Base-by-base conservation (phyloP, 2,797 vertebrate species). In the Sebastes iracundus region DNA sequence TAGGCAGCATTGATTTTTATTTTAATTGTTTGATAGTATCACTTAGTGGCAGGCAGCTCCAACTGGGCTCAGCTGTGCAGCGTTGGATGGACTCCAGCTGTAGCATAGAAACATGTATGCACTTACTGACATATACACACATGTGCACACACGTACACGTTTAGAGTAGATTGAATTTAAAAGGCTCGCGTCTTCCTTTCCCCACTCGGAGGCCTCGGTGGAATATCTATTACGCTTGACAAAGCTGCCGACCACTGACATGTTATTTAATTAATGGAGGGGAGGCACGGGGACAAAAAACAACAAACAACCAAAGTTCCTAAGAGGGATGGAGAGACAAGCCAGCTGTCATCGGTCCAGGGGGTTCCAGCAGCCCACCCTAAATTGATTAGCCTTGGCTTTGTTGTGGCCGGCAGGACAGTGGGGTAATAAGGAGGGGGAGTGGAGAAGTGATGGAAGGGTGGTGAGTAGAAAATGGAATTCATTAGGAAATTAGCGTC, bases 401-500 rank as follows among this genome's bases (percentile, higher is more conserved):
- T 95, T 95, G 95, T 95, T 95, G 92, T 93, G 90, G 93, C 95
- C 88, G 80, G 89, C 83, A 78, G 93, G 90, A 89, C 78, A 84
- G 88, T 90, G 91, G 93, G 89, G 88, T 85, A 89, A 90, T 82
- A 78, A 79, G 81, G 72, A 75, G 85, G 80, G 79, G 89, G 87
- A 60, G 87, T 75, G 80, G 88, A 72, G 83, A 81, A 86, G 84
- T 88, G 92, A 93, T 93, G 90, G 90, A 90, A 90, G 88, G 87
- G 86, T 88, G 93, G 87, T 85, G 92, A 93, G 88, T 83, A 93
- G 90, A 95, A 96, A 97, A 96, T 96, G 90, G 93, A 96, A 96
- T 97, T 97, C 95, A 97, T 97, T 97, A 95, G 96, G 95, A 97
- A 96, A 97, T 96, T 96, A 96, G 95, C 95, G 94, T 96, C 94